These are phyloP conservation scores for Drosophila aff. DNA, from an alignment of 1,140 invertebrate genomes.

Conservation along the genomic window DNA sequence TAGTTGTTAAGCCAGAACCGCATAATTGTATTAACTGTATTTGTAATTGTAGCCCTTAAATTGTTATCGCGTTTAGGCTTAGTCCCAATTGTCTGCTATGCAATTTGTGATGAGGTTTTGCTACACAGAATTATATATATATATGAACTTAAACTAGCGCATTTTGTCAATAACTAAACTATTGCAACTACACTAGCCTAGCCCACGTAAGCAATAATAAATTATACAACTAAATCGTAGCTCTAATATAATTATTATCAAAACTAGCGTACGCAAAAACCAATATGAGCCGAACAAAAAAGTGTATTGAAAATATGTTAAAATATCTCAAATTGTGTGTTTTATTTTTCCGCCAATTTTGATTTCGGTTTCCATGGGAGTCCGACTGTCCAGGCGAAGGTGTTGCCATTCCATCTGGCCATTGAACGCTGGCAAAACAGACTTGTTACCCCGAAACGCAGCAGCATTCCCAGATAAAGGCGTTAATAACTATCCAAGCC, in stretches of 20 bases:
- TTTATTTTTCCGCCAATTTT: constrained; percentile 40
- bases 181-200: constrained; percentile 68
- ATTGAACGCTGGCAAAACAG: constrained; percentile 55
- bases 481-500: constrained; percentile 31
- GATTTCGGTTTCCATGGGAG: background rate
- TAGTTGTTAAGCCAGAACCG: constrained; percentile 50
- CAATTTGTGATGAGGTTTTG: constrained; percentile 75
- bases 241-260: constrained; percentile 58
- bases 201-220: constrained; percentile 80
- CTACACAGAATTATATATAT: constrained; percentile 32
- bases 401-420: constrained; percentile 42
- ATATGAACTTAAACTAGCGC: constrained; percentile 46
- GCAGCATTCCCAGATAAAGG: constrained; percentile 61
- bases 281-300: constrained; percentile 55
- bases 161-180: constrained; percentile 50
- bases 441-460: constrained; percentile 57
- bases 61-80: constrained; percentile 71
- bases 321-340: constrained; percentile 69
- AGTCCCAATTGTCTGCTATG: constrained; percentile 55
- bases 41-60: constrained; percentile 49
- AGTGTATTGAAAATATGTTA: constrained; percentile 80
- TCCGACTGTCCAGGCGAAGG: background rate
- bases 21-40: constrained; percentile 63
- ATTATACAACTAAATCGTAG: constrained; percentile 68
- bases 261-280: constrained; percentile 52